Evolutionary conservation across 2,888 invertebrate species (phyloP), one percentile per base, ranked within the genome.

Genomic region (Drosophila cognata): DNA sequence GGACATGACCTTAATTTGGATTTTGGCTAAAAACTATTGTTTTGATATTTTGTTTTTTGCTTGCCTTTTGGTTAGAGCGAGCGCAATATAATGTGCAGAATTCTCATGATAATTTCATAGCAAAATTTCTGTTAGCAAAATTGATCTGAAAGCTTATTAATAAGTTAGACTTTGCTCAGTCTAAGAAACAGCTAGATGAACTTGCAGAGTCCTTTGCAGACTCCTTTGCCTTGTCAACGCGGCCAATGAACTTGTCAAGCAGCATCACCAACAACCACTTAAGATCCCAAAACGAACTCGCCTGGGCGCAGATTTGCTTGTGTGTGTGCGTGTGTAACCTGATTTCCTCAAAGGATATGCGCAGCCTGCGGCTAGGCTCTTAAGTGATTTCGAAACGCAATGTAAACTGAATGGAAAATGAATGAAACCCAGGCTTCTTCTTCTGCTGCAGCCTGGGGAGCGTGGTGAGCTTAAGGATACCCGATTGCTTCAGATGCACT

Each of bases 311-410:
- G 55, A 65, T 78, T 52, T 50, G 38, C 31, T 11, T n/a, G 5
- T 55, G 38, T 28, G 57, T 52, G 29, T 53, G 60, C 43, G 74
- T 70, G 52, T 77, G 90, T 90, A 85, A 85, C 89, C 90, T 90
- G 90, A 85, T 90, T 85, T 87, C 70, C 77, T 84, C 70, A 72
- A 90, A 86, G 91, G 85, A 86, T 89, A 84, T 76, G 77, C 75
- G 66, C 69, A 51, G 79, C 82, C 87, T 77, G 87, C 71, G 86
- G 88, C 86, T 59, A 41, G 78, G 74, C 88, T 85, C 84, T 77
- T 87, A 86, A 86, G 85, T 90, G 85, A 90, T 89, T 86, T 79
- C 62, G 56, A 68, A 83, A 68, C 70, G 81, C 81, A 81, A 67
- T 64, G 69, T 46, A 81, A 81, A 58, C 80, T 67, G 75, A 64